Evolutionary conservation across 1,140 invertebrate genomes (phyloP), one percentile per base, ranked within the genome.

Genomic region (Pteromalus puparum): DNA sequence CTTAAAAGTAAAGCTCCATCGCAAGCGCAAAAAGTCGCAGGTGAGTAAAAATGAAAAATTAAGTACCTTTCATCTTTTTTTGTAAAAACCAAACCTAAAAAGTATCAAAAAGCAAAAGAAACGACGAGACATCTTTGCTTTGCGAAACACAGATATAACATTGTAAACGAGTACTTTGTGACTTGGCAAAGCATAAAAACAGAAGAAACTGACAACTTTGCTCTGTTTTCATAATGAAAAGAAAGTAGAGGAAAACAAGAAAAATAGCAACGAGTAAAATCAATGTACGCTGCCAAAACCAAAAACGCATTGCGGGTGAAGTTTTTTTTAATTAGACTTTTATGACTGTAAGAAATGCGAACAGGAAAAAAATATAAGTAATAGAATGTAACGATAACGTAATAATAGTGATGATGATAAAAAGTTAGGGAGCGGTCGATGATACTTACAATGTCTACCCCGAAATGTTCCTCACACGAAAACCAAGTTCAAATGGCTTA

Each of bases 21-120:
- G 77, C 72, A 81, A 85, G n/a, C 74, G 38, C 68, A 53, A 85
- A 84, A 48, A 81, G 38, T 85, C 30, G 84, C 78, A 85, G 84
- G 84, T 85, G 84, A 85, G 84, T 85, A 85, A 85, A 81, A 81
- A 46, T 68, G 77, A 85, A 85, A 81, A 85, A 77, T 85, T 76
- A 65, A 81, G 77, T 85, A 81, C 73, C 61, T 81, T 84, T 73
- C 72, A 85, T 85, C 73, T 74, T 79, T 53, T 75, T 70, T 85
- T 85, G 83, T 85, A 85, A 85, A 81, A 68, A 67, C 53, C 53
- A 61, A 61, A 68, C 38, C 53, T 2, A 61, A 61, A 61, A 61
- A 61, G 21, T 61, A n/a, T 61, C 13, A 70, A 77, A 30, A 48
- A 85, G 53, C 68, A 53, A 61, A 80, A 68, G 15, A 28, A 77